These are phyloP conservation scores for Gastrophryne carolinensis DNA, from an alignment of 2,797 vertebrate species.

Conservation along the genomic window DNA sequence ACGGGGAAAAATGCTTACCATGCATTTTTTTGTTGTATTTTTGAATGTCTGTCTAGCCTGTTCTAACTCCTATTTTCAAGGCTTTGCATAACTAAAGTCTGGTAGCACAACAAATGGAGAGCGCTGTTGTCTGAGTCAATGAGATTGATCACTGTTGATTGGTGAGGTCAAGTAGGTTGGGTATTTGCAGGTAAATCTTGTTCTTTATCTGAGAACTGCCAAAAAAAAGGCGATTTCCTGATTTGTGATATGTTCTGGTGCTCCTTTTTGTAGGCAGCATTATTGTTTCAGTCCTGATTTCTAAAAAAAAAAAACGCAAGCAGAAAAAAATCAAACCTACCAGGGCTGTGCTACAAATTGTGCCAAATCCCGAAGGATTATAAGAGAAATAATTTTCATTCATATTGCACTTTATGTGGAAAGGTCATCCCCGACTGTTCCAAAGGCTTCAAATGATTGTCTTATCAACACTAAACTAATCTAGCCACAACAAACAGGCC, in stretches of 20 bases:
- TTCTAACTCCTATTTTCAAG: too few species aligned
- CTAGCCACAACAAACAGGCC: conserved; percentile 56
- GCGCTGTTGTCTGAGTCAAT: conserved; percentile 14
- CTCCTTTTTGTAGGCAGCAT: background rate
- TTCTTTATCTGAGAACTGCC: background rate
- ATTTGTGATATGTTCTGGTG: background rate
- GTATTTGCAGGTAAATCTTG: background rate
- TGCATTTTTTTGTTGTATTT: too few species aligned
- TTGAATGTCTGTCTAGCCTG: too few species aligned
- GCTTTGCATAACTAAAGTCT: too few species aligned
- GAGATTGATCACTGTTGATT: conserved; percentile 9
- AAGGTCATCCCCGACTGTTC: conserved; percentile 46
- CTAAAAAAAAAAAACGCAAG: too few species aligned
- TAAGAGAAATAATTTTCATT: conserved; percentile 45
- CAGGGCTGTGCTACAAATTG: conserved; percentile 25
- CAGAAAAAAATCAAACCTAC: conserved; percentile 11
- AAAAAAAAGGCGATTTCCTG: background rate
- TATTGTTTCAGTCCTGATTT: background rate
- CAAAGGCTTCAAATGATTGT: conserved; percentile 53
- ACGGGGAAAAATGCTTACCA: too few species aligned
- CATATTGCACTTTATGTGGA: conserved; percentile 20
- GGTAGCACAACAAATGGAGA: background rate
- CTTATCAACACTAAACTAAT: conserved; percentile 54
- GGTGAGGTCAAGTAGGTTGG: conserved; percentile 7
- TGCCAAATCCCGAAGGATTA: conserved; percentile 26